Conservation (phyloP, 2,113 vertebrate genomes). For the Rhinolophus ferrumequinum region DNA sequence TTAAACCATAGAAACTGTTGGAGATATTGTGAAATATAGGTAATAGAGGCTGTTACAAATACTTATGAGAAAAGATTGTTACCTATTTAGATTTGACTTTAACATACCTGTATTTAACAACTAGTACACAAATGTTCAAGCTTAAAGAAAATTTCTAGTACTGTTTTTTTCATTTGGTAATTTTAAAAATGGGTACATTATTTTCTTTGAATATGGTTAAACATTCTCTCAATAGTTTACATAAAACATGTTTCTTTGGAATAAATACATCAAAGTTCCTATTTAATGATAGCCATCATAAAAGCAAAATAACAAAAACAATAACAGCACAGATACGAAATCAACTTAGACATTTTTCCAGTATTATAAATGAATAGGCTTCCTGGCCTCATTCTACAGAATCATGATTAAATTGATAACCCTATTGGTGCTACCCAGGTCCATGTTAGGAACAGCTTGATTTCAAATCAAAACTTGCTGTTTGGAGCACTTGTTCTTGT, state of each 20-base stretch:
- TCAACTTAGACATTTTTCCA: background rate
- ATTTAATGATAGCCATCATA: background rate
- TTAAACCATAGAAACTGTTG: conserved; percentile 77
- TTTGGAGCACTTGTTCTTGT: background rate
- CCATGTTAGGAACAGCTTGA: background rate
- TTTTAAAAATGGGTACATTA: background rate
- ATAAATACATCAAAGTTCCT: background rate
- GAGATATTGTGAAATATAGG: conserved; percentile 80
- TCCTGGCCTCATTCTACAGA: background rate
- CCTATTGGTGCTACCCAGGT: background rate
- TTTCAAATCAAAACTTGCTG: background rate
- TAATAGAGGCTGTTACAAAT: conserved; percentile 59
- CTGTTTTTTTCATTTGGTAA: background rate
- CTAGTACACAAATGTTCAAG: conserved; percentile 57
- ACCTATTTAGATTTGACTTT: conserved; percentile 64
- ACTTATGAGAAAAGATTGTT: conserved; percentile 71
- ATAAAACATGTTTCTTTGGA: background rate
- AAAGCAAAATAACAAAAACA: conserved; percentile 7
- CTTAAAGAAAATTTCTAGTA: background rate
- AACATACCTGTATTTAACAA: conserved; percentile 70
- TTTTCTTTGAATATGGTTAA: background rate
- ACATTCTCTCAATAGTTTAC: background rate
- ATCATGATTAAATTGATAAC: background rate
- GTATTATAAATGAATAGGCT: background rate
- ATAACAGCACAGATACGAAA: background rate